Conservation (phyloP, 2,797 vertebrate genomes). For the Pantherophis vulpinus region DNA sequence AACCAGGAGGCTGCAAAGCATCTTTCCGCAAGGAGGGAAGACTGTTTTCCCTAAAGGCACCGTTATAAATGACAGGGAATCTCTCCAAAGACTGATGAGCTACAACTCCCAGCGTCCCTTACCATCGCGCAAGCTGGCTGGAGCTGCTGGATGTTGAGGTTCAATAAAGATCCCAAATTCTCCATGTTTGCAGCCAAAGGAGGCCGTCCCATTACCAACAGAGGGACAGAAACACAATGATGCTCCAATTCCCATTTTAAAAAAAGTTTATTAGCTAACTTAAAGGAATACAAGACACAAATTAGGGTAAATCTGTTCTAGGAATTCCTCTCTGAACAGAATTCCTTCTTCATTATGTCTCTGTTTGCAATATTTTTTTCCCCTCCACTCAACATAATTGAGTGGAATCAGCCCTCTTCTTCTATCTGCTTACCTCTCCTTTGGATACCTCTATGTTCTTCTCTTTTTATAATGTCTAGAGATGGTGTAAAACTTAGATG, state of each 20-base stretch:
- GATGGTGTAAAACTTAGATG: no score
- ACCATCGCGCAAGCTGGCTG: background rate
- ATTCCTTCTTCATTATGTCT: background rate
- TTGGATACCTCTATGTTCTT: background rate
- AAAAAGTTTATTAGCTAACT: background rate
- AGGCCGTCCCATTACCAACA: no score
- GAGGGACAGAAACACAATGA: background rate
- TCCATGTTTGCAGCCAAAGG: background rate
- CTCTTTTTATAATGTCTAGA: background rate
- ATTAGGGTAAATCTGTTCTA: background rate
- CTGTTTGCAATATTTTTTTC: background rate
- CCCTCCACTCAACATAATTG: background rate
- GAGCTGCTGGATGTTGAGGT: no score
- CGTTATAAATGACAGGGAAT: background rate
- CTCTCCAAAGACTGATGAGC: background rate
- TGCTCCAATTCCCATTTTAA: background rate
- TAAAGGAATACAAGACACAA: background rate
- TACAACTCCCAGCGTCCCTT: background rate
- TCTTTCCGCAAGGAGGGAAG: no score
- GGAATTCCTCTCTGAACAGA: background rate
- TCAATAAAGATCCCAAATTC: background rate
- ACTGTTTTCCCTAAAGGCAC: no score
- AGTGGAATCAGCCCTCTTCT: background rate
- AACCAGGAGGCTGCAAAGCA: background rate
- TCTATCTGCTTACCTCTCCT: background rate